Conservation (phyloP, 2,888 invertebrate species). For the Pheosia tremula region DNA sequence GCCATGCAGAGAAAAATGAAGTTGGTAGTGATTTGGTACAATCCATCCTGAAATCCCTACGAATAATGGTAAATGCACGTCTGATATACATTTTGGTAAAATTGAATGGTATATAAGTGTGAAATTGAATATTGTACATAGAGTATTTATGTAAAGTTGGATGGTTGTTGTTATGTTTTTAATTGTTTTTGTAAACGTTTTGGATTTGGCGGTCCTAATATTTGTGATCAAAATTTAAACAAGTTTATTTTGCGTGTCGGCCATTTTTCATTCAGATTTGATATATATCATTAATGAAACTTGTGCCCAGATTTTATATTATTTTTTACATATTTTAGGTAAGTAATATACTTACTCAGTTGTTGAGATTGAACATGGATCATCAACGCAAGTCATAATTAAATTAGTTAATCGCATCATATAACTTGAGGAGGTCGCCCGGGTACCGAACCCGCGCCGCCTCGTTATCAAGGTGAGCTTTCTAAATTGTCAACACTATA, state of each 20-base stretch:
- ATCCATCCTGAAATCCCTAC: slow-evolving; percentile 14
- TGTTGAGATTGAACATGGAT: neutral
- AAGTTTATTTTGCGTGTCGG: too few relatives aligned
- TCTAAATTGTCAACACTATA: neutral
- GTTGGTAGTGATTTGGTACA: slow-evolving; percentile 17
- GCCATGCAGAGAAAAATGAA: too few relatives aligned
- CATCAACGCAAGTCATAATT: neutral
- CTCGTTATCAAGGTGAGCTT: slow-evolving; percentile 1
- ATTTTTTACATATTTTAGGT: too few relatives aligned
- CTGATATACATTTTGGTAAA: slow-evolving; percentile 8
- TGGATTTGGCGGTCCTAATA: slow-evolving; percentile 18
- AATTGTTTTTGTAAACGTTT: slow-evolving; percentile 12
- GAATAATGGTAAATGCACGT: slow-evolving; percentile 28
- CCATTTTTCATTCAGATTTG: too few relatives aligned
- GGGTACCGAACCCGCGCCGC: neutral
- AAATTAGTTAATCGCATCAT: neutral
- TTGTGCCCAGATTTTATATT: too few relatives aligned
- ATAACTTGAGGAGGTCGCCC: neutral
- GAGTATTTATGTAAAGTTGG: slow-evolving; percentile 17
- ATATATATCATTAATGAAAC: too few relatives aligned
- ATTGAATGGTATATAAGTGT: slow-evolving; percentile 18
- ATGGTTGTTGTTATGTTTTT: slow-evolving; percentile 21
- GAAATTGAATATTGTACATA: slow-evolving; percentile 31
- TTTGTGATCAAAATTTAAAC: too few relatives aligned
- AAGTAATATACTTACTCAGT: too few relatives aligned